These are phyloP conservation scores for Crypturellus tataupa DNA, from an alignment of 2,797 vertebrate species.

Conservation along the genomic window DNA sequence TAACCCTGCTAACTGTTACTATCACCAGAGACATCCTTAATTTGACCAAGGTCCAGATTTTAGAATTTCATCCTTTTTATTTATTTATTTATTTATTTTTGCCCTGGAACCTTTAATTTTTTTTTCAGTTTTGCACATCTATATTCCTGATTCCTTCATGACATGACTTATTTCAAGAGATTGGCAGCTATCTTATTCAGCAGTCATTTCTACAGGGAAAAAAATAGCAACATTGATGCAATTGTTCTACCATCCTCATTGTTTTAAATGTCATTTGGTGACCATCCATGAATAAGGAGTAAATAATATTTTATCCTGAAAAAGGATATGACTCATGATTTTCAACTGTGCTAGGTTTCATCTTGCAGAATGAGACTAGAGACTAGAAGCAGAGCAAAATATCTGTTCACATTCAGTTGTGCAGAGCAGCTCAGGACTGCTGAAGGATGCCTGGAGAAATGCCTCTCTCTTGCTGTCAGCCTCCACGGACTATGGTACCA, in stretches of 20 bases:
- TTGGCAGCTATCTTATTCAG: neutral
- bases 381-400: neutral
- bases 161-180: neutral
- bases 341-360: slow-evolving; percentile 36
- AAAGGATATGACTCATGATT: slow-evolving; percentile 36
- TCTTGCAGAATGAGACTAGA: slow-evolving; percentile 31
- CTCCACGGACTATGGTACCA: neutral
- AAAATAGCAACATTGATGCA: neutral
- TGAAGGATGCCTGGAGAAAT: neutral
- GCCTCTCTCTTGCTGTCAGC: neutral
- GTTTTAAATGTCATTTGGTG: slow-evolving; percentile 33
- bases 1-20: neutral
- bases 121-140: neutral
- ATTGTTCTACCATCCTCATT: neutral
- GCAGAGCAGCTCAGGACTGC: neutral
- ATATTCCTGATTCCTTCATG: neutral
- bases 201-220: neutral
- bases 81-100: too few relatives aligned
- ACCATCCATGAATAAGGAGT: neutral
- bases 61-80: neutral
- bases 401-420: neutral
- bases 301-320: slow-evolving; percentile 26
- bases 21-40: neutral
- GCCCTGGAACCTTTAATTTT: too few relatives aligned
- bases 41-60: neutral